These are phyloP conservation scores for Papilio helenus DNA, from an alignment of 1,140 invertebrate species.

Conservation along the genomic window DNA sequence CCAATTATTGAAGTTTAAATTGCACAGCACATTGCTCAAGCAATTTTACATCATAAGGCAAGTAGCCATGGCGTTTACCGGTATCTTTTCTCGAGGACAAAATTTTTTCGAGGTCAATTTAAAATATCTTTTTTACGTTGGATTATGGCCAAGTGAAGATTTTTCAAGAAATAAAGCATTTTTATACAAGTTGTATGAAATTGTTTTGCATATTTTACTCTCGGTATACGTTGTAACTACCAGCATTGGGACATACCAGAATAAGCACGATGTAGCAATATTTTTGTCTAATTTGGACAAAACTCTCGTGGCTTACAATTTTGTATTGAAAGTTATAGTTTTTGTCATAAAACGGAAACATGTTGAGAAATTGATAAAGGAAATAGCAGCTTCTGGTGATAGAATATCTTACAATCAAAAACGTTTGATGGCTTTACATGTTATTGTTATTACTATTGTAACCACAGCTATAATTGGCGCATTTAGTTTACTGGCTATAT, in stretches of 20 bases:
- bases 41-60: conserved; percentile 50
- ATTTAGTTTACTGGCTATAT: conserved; percentile 57
- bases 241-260: conserved; percentile 61
- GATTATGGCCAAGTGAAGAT: conserved; percentile 66
- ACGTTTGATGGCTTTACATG: conserved; percentile 57
- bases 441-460: conserved; percentile 54
- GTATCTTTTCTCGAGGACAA: conserved; percentile 42
- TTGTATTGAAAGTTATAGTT: conserved; percentile 60
- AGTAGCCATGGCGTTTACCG: conserved; percentile 43
- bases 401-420: conserved; percentile 53
- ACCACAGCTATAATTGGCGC: conserved; percentile 46
- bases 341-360: conserved; percentile 59
- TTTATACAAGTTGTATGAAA: conserved; percentile 62
- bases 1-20: conserved; percentile 17
- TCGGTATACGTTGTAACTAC: conserved; percentile 56
- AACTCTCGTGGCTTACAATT: conserved; percentile 63
- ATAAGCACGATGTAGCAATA: conserved; percentile 50
- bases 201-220: conserved; percentile 52
- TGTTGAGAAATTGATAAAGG: conserved; percentile 53
- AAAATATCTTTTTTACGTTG: conserved; percentile 63
- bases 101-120: conserved; percentile 70
- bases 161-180: conserved; percentile 42
- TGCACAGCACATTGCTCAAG: neutral
- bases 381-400: conserved; percentile 67
- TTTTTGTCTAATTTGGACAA: conserved; percentile 66